Percentiles rank a stretch among this genome's conserved stretches.
Evolutionary conservation across 2,797 vertebrate species (phyloP).

Genomic region (Prunella strophiata): DNA sequence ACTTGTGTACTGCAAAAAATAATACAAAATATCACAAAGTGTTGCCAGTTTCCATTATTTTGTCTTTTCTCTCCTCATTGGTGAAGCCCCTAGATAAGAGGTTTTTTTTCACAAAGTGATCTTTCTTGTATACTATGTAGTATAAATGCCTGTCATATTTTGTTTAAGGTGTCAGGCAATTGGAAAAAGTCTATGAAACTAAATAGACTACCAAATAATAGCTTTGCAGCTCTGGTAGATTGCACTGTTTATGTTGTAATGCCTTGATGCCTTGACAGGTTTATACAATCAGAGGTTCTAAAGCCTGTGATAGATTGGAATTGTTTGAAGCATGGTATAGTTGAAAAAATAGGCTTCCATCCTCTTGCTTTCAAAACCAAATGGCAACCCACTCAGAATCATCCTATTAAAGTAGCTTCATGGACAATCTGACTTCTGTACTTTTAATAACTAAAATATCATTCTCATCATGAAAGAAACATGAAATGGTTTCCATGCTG

Average conservation of each 20-base stretch:
- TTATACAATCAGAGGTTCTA: slow-evolving; percentile 68
- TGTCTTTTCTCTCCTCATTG: background rate
- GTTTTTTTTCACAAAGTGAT: slow-evolving; percentile 1
- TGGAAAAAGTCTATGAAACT: slow-evolving; percentile 74
- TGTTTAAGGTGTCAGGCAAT: slow-evolving; percentile 71
- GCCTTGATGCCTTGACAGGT: slow-evolving; percentile 70
- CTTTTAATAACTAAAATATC: slow-evolving; percentile 70
- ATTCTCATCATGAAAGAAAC: slow-evolving; percentile 73
- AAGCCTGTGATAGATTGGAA: slow-evolving; percentile 66
- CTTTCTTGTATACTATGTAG: slow-evolving; percentile 52
- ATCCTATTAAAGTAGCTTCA: slow-evolving; percentile 65
- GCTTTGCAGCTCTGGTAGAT: slow-evolving; percentile 64
- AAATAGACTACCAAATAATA: slow-evolving; percentile 72
- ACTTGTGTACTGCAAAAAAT: background rate
- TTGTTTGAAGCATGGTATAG: slow-evolving; percentile 34
- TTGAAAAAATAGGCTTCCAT: slow-evolving; percentile 41
- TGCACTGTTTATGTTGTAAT: slow-evolving; percentile 70
- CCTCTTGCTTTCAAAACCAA: slow-evolving; percentile 54
- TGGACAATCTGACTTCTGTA: slow-evolving; percentile 57
- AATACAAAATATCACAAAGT: background rate
- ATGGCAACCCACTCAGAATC: slow-evolving; percentile 22
- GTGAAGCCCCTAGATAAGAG: background rate
- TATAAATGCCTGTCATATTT: slow-evolving; percentile 74
- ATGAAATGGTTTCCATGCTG: slow-evolving; percentile 68
- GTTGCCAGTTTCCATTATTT: slow-evolving; percentile 12